These are phyloP conservation scores for Cantharis flavilabris DNA, from an alignment of 2,888 invertebrate genomes.

Conservation along the genomic window DNA sequence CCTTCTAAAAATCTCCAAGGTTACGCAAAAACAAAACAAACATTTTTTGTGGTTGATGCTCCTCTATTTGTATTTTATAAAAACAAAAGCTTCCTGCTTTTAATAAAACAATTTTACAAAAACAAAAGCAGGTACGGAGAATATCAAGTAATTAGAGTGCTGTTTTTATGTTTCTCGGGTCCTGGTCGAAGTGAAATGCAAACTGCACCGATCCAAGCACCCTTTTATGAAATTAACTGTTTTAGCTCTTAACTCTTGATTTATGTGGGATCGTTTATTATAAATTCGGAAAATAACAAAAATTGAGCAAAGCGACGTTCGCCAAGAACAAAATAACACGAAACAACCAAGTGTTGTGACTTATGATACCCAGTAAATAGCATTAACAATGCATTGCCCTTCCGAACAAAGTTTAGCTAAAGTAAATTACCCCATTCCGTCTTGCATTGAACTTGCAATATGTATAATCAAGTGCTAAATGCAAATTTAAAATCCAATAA, in stretches of 20 bases:
- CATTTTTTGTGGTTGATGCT: not conserved
- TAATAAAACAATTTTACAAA: not conserved
- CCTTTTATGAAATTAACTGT: not conserved
- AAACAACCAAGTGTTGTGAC: not conserved
- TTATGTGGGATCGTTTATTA: not conserved
- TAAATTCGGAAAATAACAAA: not conserved
- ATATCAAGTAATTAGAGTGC: not conserved
- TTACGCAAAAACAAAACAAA: not conserved
- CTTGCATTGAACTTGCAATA: not conserved
- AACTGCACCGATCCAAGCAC: not conserved
- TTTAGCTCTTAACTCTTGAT: not conserved
- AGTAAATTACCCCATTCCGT: not conserved
- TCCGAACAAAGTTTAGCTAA: not conserved
- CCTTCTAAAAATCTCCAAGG: not conserved
- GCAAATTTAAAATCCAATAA: not conserved
- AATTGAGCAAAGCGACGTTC: not conserved
- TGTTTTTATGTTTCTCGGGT: not conserved
- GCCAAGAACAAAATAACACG: not conserved
- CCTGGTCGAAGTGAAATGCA: not conserved
- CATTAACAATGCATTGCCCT: not conserved
- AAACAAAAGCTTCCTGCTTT: not conserved
- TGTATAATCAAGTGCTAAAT: not conserved
- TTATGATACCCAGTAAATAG: not conserved
- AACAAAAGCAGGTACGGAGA: not conserved
- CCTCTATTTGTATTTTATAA: not conserved